Conservation (phyloP, 2,797 vertebrate genomes). For the Enteromius viviparus region DNA sequence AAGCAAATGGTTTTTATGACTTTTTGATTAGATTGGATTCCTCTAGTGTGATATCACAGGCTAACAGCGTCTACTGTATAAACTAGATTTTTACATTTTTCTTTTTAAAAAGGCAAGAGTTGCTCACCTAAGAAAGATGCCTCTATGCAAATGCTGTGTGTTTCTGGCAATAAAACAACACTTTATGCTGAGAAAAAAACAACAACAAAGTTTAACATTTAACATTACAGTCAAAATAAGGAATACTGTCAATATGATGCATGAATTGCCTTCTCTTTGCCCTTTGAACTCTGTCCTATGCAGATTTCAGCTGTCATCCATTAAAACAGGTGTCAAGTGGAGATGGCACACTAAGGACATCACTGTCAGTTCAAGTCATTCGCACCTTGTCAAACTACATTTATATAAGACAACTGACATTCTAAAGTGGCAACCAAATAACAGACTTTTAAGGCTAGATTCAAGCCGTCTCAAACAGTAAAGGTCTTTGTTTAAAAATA, state of each 20-base stretch:
- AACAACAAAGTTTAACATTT: background rate
- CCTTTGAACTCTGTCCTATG: conserved; percentile 10
- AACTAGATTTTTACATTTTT: background rate
- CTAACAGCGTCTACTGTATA: background rate
- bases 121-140: background rate
- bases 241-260: background rate
- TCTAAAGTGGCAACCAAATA: conserved; percentile 15
- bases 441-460: background rate
- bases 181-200: background rate
- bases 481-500: background rate
- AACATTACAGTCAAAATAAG: background rate
- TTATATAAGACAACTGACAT: conserved; percentile 24
- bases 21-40: background rate
- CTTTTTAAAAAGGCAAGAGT: too few relatives aligned
- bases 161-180: background rate
- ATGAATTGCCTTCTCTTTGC: background rate
- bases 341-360: conserved; percentile 19
- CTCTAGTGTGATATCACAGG: background rate
- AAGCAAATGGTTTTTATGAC: conserved; percentile 4
- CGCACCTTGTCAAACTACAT: conserved; percentile 24
- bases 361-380: conserved; percentile 19
- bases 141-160: background rate
- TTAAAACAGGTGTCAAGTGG: conserved; percentile 25
- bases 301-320: conserved; percentile 25
- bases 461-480: background rate